These are phyloP conservation scores for Cyclura pinguis DNA, from an alignment of 2,797 vertebrate species.

Conservation along the genomic window DNA sequence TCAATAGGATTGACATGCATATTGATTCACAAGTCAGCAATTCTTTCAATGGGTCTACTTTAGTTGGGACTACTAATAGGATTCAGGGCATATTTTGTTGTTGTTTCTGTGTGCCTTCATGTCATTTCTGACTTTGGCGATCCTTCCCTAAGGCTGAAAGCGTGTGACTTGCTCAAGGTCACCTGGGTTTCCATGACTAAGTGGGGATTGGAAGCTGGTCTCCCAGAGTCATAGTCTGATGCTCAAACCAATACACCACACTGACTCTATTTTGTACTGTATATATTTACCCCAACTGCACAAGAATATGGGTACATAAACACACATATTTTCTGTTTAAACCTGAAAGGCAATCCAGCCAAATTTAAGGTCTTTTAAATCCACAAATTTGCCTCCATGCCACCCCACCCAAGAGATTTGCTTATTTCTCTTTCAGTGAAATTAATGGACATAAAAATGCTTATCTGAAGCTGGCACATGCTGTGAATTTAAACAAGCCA, in stretches of 20 bases:
- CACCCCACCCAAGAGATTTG: not conserved
- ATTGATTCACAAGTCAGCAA: no score
- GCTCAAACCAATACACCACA: no score
- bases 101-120: not conserved
- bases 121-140: not conserved
- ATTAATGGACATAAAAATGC: not conserved
- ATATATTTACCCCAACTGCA: not conserved
- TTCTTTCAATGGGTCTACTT: no score
- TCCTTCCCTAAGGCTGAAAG: no score
- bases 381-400: no score
- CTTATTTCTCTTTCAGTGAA: not conserved
- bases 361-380: not conserved
- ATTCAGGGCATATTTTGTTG: not conserved
- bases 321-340: not conserved
- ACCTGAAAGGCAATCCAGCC: not conserved
- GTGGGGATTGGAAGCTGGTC: no score
- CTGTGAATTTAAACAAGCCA: slow-evolving; percentile 50
- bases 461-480: not conserved
- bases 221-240: no score
- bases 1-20: no score
- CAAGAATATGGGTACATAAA: not conserved
- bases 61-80: no score
- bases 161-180: no score
- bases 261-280: not conserved
- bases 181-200: no score